These are phyloP conservation scores for Papilio helenus DNA, from an alignment of 1,140 invertebrate species.

Conservation along the genomic window DNA sequence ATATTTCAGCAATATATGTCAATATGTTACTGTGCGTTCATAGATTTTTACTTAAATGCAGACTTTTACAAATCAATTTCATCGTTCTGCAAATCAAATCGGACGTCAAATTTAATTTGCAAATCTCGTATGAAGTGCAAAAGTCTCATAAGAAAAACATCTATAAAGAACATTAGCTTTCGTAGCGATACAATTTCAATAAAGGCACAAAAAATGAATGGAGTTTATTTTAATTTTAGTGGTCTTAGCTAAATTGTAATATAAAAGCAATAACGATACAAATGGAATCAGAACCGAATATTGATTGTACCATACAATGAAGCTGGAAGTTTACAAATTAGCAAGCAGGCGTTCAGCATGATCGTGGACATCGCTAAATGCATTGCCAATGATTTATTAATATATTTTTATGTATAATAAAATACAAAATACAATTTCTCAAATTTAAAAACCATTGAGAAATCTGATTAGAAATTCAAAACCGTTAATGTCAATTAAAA, in stretches of 20 bases:
- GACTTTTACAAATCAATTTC: not conserved
- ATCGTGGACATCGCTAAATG: slow-evolving; percentile 62
- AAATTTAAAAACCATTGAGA: not conserved
- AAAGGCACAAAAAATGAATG: slow-evolving; percentile 31
- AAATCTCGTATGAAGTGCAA: not conserved
- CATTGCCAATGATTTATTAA: slow-evolving; percentile 68
- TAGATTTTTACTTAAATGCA: not conserved
- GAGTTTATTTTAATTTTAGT: not conserved
- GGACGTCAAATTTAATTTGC: not conserved
- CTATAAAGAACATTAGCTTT: not conserved
- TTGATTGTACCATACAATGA: slow-evolving; percentile 42
- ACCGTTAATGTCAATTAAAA: not conserved
- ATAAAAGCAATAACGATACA: slow-evolving; percentile 30
- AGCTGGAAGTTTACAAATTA: slow-evolving; percentile 67
- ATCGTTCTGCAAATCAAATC: not conserved
- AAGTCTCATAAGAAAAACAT: not conserved
- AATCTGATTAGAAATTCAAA: not conserved
- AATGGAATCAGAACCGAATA: slow-evolving; percentile 38
- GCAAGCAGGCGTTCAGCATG: slow-evolving; percentile 74
- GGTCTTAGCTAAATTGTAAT: slow-evolving; percentile 30
- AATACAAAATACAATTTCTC: slow-evolving; percentile 40
- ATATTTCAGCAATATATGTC: slow-evolving; percentile 19
- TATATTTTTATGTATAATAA: slow-evolving; percentile 16
- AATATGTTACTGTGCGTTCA: not conserved
- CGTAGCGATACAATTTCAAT: slow-evolving; percentile 6